Percentiles rank a stretch among this genome's conserved stretches.
These are phyloP conservation scores for Agrochola litura DNA, from an alignment of 2,888 invertebrate species.

Conservation along the genomic window DNA sequence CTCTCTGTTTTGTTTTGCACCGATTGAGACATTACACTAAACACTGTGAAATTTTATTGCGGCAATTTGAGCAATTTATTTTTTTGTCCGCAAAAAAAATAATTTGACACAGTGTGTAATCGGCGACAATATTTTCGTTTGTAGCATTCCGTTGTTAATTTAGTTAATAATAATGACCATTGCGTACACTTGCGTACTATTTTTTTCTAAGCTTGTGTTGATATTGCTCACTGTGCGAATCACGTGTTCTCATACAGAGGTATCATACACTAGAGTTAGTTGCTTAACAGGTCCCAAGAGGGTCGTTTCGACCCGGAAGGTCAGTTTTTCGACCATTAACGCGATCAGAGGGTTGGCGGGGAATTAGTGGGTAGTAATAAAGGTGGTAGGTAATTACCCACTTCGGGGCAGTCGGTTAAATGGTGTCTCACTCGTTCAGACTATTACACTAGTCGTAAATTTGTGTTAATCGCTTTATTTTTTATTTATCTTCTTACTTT, in stretches of 20 bases:
- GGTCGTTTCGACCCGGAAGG: constrained; percentile 84
- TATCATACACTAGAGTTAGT: constrained; percentile 76
- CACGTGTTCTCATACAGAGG: constrained; percentile 70
- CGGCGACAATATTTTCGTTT: constrained; percentile 44
- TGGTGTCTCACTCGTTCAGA: constrained; percentile 65
- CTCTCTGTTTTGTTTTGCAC: constrained; percentile 64
- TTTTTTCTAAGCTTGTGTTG: constrained; percentile 35
- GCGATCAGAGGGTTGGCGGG: constrained; percentile 83
- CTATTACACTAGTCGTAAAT: constrained; percentile 66
- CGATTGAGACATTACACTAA: constrained; percentile 66
- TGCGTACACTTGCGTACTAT: constrained; percentile 1
- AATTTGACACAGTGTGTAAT: constrained; percentile 53
- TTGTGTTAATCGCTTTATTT: constrained; percentile 60
- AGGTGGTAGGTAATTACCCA: constrained; percentile 87
- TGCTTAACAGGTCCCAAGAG: constrained; percentile 84
- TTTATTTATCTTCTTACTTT: constrained; percentile 45
- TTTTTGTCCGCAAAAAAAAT: constrained; percentile 45
- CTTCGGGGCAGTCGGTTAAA: constrained; percentile 81
- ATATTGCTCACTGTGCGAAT: constrained; percentile 68
- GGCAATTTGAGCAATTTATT: constrained; percentile 57
- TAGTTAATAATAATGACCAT: constrained; percentile 30
- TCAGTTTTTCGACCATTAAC: constrained; percentile 90
- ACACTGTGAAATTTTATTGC: constrained; percentile 65
- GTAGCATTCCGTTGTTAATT: constrained; percentile 49
- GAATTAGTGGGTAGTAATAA: constrained; percentile 85